phyloP scores from a whole-genome alignment of 2,113 vertebrate species.

The Orientallactaga bullata region DNA sequence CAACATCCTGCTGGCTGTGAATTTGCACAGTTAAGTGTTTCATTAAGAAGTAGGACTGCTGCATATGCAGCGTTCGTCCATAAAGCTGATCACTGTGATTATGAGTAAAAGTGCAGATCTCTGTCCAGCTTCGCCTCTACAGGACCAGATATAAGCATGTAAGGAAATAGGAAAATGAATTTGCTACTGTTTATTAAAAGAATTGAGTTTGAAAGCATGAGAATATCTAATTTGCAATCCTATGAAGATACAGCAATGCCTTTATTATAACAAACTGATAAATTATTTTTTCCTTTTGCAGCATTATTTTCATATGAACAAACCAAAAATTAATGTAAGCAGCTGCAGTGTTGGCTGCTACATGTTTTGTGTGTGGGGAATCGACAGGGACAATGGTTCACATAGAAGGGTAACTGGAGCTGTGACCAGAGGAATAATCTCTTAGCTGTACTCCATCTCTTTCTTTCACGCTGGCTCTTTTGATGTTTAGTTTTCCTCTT shows the following conservation, averaged over 20 bases:
- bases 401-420: background rate
- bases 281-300: constrained; percentile 86
- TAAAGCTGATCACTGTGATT: background rate
- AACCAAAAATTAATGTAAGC: constrained; percentile 88
- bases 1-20: background rate
- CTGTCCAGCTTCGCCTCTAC: background rate
- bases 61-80: background rate
- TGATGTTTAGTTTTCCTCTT: constrained; percentile 79
- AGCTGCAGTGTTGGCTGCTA: constrained; percentile 83
- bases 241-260: constrained; percentile 79
- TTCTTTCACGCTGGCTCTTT: constrained; percentile 72
- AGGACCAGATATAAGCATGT: background rate
- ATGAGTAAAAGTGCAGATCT: background rate
- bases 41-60: constrained; percentile 38
- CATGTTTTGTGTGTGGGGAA: constrained; percentile 84
- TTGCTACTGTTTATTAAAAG: constrained; percentile 91
- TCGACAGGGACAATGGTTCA: constrained; percentile 79
- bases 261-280: constrained; percentile 88
- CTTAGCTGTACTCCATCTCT: constrained; percentile 81
- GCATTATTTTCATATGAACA: constrained; percentile 83
- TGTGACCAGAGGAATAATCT: constrained; percentile 90
- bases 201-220: constrained; percentile 85
- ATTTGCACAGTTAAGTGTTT: background rate
- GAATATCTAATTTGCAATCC: constrained; percentile 73
- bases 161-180: constrained; percentile 66